Evolutionary conservation across 2,888 invertebrate genomes (phyloP), one percentile per base, ranked within the genome.

Genomic region (Atherix ibis): DNA sequence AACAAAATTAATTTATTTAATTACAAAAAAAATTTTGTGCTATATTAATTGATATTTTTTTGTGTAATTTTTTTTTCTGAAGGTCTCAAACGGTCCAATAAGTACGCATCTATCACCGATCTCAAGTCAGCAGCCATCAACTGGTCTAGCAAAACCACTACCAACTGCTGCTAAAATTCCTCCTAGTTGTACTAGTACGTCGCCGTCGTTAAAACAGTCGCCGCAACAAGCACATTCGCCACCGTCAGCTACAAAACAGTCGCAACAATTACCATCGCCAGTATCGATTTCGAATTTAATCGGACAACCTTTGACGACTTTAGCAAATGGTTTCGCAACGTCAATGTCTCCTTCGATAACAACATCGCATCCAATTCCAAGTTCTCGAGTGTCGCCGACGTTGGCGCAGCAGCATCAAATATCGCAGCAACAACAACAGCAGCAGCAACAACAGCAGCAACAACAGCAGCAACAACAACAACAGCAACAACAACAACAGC

Each of bases 371-470:
- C 45, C 49, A 15, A 46, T 47, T 26, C 44, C 44, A 27, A 46
- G 46, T 32, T 45, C 46, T 18, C 32, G 48, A 29, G 43, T 47
- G 18, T 45, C 46, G 25, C 41, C 46, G 30, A 37, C 44, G 30
- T 46, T 44, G 32, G 45, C 40, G 39, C 42, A 42, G 35, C 44
- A 33, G 17, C 44, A 40, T 10, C 37, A 31, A 4, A 27, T 32
- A 16, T 25, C 38, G 19, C 37, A 38, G 15, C 64, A 64, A 32
- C 64, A 66, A 39, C 39, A 63, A 64, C 39, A 60, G 64, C 36
- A 64, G 64, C 35, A 64, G 64, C 30, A 40, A 3, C 49, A 65
- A 63, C 40, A 64, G 65, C 64, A 26, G 64, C 64, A 16, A 63
- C 64, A 39, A 64, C 64, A 26, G 63, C 64, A 18, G 63, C 64